Percentiles rank a stretch among this genome's conserved stretches.
phyloP scores from a whole-genome alignment of 2,797 vertebrate genomes.

The Anabacerthia variegaticeps region DNA sequence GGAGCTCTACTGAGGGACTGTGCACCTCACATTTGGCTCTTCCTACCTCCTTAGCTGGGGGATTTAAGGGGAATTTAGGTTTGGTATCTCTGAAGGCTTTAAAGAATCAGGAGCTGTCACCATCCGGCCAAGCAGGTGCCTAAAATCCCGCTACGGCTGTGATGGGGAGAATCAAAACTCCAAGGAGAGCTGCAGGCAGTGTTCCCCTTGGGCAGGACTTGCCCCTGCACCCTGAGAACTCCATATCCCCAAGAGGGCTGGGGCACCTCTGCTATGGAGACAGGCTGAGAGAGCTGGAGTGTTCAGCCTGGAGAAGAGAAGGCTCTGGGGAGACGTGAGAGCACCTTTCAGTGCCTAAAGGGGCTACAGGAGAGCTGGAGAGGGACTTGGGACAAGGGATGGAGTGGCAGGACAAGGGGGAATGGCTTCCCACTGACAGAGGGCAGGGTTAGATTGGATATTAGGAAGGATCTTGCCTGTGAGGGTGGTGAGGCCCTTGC shows the following conservation, averaged over 20 bases:
- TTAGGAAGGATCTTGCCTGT: neutral
- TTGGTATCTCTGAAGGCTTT: neutral
- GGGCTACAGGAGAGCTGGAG: neutral
- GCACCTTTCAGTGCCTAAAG: neutral
- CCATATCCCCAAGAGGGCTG: neutral
- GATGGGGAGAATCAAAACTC: neutral
- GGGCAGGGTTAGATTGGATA: too few relatives aligned
- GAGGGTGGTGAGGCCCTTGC: rapidly evolving
- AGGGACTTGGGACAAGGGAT: neutral
- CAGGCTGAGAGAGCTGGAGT: neutral
- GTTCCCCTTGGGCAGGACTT: neutral
- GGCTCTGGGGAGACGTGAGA: neutral
- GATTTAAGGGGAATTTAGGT: neutral
- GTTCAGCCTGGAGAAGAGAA: neutral
- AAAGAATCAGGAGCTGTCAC: neutral
- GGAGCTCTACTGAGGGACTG: too few relatives aligned
- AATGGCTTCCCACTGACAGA: neutral
- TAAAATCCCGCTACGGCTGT: rapidly evolving
- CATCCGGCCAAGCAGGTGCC: rapidly evolving
- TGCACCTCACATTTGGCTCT: neutral
- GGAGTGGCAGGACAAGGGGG: neutral
- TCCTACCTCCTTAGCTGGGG: neutral
- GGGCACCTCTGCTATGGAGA: neutral
- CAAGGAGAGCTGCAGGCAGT: neutral
- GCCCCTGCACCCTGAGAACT: neutral